phyloP scores from a whole-genome alignment of 2,113 vertebrate genomes.

The Tachycineta bicolor region DNA sequence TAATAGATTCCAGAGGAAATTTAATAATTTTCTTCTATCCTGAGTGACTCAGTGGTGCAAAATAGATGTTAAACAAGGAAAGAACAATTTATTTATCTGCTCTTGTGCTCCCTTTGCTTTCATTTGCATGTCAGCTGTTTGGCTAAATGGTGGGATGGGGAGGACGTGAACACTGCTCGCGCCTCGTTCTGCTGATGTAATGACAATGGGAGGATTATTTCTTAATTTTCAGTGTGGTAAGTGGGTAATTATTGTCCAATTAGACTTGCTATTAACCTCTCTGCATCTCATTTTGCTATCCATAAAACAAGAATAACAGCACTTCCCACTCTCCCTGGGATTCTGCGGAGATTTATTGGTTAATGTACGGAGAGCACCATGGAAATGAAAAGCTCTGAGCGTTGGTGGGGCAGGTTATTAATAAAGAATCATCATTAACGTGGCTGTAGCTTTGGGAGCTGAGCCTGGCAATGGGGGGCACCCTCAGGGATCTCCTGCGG shows the following conservation, averaged over 20 bases:
- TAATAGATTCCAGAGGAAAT: background rate
- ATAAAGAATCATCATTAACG: background rate
- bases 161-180: background rate
- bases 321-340: slow-evolving; percentile 25
- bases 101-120: background rate
- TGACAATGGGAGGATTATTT: slow-evolving; percentile 62
- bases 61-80: background rate
- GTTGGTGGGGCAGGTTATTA: background rate
- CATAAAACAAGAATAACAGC: slow-evolving; percentile 43
- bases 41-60: background rate
- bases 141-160: slow-evolving; percentile 27
- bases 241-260: slow-evolving; percentile 66
- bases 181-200: slow-evolving; percentile 47
- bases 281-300: slow-evolving; percentile 48
- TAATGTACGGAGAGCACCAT: background rate
- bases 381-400: background rate
- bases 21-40: background rate
- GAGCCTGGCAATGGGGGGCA: background rate
- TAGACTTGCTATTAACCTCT: slow-evolving; percentile 64
- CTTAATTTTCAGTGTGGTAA: slow-evolving; percentile 62
- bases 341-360: slow-evolving; percentile 4
- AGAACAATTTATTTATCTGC: slow-evolving; percentile 7
- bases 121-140: background rate
- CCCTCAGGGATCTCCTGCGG: accelerated
- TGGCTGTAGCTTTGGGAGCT: background rate